Conservation (phyloP, 2,113 vertebrate species). For the Bostrychus sinensis region DNA sequence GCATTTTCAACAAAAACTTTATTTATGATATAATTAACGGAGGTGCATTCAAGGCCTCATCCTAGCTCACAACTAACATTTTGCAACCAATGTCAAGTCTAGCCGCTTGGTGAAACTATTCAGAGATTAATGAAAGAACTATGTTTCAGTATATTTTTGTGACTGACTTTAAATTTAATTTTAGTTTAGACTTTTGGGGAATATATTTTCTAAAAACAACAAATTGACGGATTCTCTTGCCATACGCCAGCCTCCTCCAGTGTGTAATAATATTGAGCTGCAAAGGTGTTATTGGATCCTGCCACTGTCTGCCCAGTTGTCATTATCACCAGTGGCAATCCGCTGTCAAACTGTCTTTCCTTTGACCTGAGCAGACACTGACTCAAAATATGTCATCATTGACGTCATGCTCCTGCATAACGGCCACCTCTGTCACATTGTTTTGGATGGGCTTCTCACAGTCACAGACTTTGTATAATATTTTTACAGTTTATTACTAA, state of each 20-base stretch:
- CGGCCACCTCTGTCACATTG: neutral
- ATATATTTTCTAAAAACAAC: neutral
- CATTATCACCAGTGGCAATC: slow-evolving; percentile 4
- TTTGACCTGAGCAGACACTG: neutral
- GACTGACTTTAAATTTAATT: neutral
- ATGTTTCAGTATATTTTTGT: too few relatives aligned
- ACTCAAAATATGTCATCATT: neutral
- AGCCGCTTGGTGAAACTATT: neutral
- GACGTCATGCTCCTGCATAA: slow-evolving; percentile 1
- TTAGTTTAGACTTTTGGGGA: neutral
- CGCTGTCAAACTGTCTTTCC: neutral
- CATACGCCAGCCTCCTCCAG: neutral
- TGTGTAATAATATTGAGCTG: neutral
- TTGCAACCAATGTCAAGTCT: neutral
- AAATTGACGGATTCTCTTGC: neutral
- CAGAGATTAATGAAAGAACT: too few relatives aligned
- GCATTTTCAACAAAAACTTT: neutral
- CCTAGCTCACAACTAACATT: neutral
- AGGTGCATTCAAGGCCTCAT: neutral
- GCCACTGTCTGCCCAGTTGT: slow-evolving; percentile 11
- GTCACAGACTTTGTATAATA: neutral
- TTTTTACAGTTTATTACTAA: too few relatives aligned
- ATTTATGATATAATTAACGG: neutral
- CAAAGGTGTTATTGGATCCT: slow-evolving; percentile 2
- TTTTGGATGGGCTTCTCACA: slow-evolving; percentile 6